Conservation (phyloP, 2,113 vertebrate genomes). For the Empidonax traillii region DNA sequence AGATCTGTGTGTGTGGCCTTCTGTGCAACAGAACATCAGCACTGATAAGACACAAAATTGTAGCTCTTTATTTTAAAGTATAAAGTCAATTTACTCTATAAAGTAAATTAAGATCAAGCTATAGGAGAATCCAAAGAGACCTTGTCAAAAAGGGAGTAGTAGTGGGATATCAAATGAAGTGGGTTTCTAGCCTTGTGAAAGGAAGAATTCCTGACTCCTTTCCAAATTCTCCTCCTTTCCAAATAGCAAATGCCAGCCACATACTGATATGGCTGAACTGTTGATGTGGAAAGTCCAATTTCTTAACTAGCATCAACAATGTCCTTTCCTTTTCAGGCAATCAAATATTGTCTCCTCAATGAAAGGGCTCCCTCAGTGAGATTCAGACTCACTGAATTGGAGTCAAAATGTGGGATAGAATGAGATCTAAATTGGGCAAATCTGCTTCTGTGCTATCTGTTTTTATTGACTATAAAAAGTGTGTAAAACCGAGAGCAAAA, state of each 20-base stretch:
- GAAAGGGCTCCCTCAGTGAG: background rate
- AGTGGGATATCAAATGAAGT: background rate
- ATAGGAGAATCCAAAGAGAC: background rate
- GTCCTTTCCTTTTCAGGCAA: background rate
- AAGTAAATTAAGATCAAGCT: background rate
- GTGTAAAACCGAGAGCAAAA: background rate
- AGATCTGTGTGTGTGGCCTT: background rate
- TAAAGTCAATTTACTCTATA: background rate
- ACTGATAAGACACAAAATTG: background rate
- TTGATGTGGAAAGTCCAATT: background rate
- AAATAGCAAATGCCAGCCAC: background rate
- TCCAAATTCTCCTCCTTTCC: background rate
- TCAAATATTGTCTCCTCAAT: background rate
- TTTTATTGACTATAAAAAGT: background rate
- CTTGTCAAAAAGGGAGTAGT: background rate
- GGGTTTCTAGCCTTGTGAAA: background rate
- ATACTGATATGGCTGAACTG: background rate
- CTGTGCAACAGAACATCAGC: background rate
- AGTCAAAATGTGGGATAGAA: background rate
- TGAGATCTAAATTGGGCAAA: background rate
- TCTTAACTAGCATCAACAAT: background rate
- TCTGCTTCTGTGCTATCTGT: background rate
- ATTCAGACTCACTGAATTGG: background rate
- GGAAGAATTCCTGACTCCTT: background rate
- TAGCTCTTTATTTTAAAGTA: background rate